Base-by-base conservation (phyloP, 2,888 invertebrate species). In the Homarus gammarus region DNA sequence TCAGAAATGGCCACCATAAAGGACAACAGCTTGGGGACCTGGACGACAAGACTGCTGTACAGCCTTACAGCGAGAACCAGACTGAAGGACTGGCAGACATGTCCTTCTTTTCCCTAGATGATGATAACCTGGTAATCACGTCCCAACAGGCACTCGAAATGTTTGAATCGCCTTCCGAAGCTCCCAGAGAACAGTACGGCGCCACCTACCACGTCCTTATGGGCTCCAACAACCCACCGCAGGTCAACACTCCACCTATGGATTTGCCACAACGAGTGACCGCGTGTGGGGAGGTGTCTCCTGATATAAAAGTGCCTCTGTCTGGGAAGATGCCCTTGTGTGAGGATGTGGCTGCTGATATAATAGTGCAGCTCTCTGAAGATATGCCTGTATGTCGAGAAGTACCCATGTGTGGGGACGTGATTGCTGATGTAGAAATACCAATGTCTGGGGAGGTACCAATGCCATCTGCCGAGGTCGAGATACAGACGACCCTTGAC, bases 81-180 rank as follows among this genome's bases (percentile, higher is more conserved):
- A 61, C 73, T 3, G 88, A 83, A n/a, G 73, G 40, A 22, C 27
- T 78, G 36, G 83, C 33, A 12, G 87, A 88, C 56, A 83, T 92
- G n/a, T 90, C 90, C 22, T 89, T 92, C 22, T 92, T 92, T 77
- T 56, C 89, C 49, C 33, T 90, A 38, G 90, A 88, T n/a, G 90
- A 92, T 31, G 90, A 90, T 27, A 90, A 81, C 61, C 70, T 92
- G 5, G 90, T 92, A n/a, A 90, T 92, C 44, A 92, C 92, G 27
- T 90, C 92, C 12, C 86, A 92, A 38, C 90, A 92, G 64, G 92
- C 92, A 0, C 72, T 92, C 10, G 89, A 88, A 27, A 92, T 92
- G 92, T 92, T 92, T 33, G 90, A 92, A 56, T 72, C 49, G 15
- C 86, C 86, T 33, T 22, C 78, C 12, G 36, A 72, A 6, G 36